phyloP scores from a whole-genome alignment of 2,888 invertebrate species.

The Myopa testacea region DNA sequence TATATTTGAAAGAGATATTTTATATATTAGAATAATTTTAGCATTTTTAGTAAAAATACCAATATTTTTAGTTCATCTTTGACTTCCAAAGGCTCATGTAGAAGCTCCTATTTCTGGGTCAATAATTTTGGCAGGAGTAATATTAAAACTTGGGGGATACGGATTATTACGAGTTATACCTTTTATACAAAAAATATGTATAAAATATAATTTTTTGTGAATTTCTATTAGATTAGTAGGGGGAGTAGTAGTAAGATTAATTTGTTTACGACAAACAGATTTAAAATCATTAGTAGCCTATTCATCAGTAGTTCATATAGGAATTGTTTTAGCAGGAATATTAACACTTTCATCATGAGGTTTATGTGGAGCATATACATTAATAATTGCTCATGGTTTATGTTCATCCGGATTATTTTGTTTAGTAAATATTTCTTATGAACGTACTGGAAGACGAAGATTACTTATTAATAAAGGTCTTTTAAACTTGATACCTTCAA shows the following conservation, averaged over 20 bases:
- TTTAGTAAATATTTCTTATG: constrained; percentile 76
- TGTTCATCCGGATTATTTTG: constrained; percentile 77
- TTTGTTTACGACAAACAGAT: constrained; percentile 78
- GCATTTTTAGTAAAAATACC: constrained; percentile 81
- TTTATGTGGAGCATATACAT: constrained; percentile 69
- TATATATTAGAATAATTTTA: constrained; percentile 70
- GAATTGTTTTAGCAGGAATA: constrained; percentile 73
- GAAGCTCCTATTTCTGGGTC: constrained; percentile 80
- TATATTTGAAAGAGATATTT: constrained; percentile 59
- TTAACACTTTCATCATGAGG: constrained; percentile 73
- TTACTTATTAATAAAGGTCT: constrained; percentile 75
- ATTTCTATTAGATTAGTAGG: constrained; percentile 72
- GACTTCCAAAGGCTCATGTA: constrained; percentile 81
- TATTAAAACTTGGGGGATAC: constrained; percentile 80
- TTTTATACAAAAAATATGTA: constrained; percentile 68
- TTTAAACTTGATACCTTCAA: constrained; percentile 72
- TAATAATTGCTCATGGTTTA: constrained; percentile 76
- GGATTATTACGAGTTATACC: constrained; percentile 73
- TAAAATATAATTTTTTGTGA: constrained; percentile 71
- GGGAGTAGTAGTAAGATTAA: constrained; percentile 73
- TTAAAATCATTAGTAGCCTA: constrained; percentile 78
- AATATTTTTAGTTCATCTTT: constrained; percentile 78
- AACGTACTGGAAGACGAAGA: constrained; percentile 73
- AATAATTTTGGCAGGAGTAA: constrained; percentile 76
- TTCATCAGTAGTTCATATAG: constrained; percentile 77